These are phyloP conservation scores for Eurosta solidaginis DNA, from an alignment of 1,140 invertebrate species.

Conservation along the genomic window DNA sequence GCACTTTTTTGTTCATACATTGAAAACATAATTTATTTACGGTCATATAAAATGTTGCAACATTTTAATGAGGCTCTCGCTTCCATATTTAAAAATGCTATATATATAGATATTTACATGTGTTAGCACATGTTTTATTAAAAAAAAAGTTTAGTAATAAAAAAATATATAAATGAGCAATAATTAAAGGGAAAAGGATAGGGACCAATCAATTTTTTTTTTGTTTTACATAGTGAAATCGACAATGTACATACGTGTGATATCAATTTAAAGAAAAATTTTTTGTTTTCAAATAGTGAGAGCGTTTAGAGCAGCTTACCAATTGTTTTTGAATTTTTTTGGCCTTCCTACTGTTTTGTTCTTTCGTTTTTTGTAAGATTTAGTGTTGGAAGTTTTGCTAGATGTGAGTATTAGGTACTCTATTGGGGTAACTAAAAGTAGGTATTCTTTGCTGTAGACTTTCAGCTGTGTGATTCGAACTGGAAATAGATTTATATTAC, in stretches of 20 bases:
- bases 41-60: constrained; percentile 29
- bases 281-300: background rate
- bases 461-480: background rate
- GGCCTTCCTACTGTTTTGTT: background rate
- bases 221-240: background rate
- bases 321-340: background rate
- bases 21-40: background rate
- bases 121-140: background rate
- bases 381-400: background rate
- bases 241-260: background rate
- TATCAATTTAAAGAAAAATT: background rate
- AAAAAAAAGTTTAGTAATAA: background rate
- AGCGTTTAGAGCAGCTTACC: constrained; percentile 27
- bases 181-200: background rate
- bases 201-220: background rate
- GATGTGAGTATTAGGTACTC: background rate
- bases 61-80: constrained; percentile 9
- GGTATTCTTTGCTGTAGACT: background rate
- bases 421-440: background rate
- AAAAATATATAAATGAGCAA: background rate
- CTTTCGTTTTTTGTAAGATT: background rate
- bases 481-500: constrained; percentile 21
- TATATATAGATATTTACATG: background rate
- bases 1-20: too few species aligned
- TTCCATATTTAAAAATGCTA: background rate